Percentiles rank a stretch among this genome's conserved stretches.
phyloP scores from a whole-genome alignment of 2,797 vertebrate genomes.

The Semotilus atromaculatus region DNA sequence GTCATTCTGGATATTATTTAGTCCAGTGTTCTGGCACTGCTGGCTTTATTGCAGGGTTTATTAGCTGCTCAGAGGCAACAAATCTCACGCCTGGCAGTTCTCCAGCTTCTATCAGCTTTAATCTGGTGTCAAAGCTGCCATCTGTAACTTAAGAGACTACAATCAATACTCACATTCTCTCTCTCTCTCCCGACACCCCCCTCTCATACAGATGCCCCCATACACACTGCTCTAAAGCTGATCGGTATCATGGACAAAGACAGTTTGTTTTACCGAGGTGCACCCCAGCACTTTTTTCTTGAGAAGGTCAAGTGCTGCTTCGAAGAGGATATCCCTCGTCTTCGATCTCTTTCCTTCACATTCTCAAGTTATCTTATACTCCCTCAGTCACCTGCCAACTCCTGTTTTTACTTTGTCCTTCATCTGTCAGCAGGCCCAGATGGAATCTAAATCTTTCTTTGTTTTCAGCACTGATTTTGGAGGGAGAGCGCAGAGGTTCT shows the following conservation, averaged over 20 bases:
- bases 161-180: slow-evolving; percentile 44
- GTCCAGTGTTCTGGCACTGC: not conserved
- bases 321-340: not conserved
- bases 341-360: not conserved
- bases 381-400: slow-evolving; percentile 9
- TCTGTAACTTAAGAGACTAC: slow-evolving; percentile 45
- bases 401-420: slow-evolving; percentile 19
- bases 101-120: slow-evolving; percentile 44
- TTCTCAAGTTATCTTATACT: slow-evolving; percentile 1
- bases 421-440: not conserved
- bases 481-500: not conserved
- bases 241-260: not conserved
- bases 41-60: slow-evolving; percentile 29
- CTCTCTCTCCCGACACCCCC: not conserved
- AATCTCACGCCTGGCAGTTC: slow-evolving; percentile 33
- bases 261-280: not conserved
- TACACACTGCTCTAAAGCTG: slow-evolving; percentile 39
- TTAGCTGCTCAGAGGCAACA: slow-evolving; percentile 33
- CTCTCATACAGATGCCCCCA: slow-evolving; percentile 18
- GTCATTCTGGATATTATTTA: slow-evolving; percentile 11
- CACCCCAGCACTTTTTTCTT: not conserved
- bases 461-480: not conserved
- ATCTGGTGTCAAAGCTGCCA: slow-evolving; percentile 38
- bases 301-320: slow-evolving; percentile 23
- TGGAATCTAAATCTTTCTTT: not conserved